A percentile compares a stretch with the other conserved stretches of the same genome.
phyloP scores from a whole-genome alignment of 1,140 invertebrate genomes.

The Vanessa atalanta region DNA sequence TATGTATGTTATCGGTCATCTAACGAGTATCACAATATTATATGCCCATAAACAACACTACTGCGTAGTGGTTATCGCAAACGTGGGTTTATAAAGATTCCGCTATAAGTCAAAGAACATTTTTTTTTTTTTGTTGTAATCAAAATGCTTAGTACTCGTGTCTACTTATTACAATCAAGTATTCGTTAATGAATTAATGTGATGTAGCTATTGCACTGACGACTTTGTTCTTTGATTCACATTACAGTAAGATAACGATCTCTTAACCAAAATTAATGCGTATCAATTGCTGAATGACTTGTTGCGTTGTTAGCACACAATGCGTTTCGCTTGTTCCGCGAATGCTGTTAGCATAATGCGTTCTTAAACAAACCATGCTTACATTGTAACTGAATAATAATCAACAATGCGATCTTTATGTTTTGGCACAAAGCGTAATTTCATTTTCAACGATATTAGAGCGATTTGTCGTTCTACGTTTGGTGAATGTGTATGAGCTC shows the following conservation, averaged over 20 bases:
- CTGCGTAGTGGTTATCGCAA: neutral
- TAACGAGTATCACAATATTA: too few relatives aligned
- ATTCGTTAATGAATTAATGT: neutral
- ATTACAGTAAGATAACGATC: conserved; percentile 7
- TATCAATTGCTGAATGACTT: conserved; percentile 18
- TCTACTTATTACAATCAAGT: neutral
- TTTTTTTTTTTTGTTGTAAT: neutral
- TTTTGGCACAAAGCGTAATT: neutral
- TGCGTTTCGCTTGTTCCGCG: conserved; percentile 12
- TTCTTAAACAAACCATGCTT: conserved; percentile 25
- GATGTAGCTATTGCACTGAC: neutral
- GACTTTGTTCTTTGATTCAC: neutral
- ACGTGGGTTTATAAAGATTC: too few relatives aligned
- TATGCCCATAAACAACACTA: too few relatives aligned
- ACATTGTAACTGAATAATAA: conserved; percentile 1
- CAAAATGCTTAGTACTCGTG: too few relatives aligned
- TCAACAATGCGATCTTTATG: neutral
- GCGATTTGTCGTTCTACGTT: neutral
- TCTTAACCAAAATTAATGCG: conserved; percentile 17
- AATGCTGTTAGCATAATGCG: conserved; percentile 33
- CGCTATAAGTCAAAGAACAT: too few relatives aligned
- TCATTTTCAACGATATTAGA: neutral
- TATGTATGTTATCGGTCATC: too few relatives aligned
- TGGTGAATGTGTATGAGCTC: neutral
- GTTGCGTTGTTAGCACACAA: conserved; percentile 25